phyloP scores from a whole-genome alignment of 2,888 invertebrate species.

The Fragum whitleyi region DNA sequence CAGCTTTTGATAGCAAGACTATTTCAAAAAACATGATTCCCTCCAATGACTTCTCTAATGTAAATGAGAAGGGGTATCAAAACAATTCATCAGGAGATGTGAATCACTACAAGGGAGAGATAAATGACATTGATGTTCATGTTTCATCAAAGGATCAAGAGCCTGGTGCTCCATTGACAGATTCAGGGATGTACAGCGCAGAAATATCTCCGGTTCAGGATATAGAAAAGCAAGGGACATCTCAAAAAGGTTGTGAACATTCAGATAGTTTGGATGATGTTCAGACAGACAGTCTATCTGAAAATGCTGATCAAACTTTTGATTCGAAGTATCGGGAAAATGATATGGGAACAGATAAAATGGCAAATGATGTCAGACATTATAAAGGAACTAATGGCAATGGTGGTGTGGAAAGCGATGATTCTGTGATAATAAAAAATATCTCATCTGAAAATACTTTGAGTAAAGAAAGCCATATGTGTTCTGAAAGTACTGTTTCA shows the following conservation, averaged over 20 bases:
- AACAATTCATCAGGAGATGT: neutral
- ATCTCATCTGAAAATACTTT: neutral
- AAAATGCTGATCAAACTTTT: neutral
- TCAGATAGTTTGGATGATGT: constrained; percentile 43
- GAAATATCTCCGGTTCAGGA: constrained; percentile 76
- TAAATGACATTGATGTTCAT: neutral
- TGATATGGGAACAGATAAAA: neutral
- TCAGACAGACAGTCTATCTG: constrained; percentile 21
- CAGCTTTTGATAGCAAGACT: constrained; percentile 23
- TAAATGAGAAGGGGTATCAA: neutral
- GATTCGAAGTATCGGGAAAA: neutral
- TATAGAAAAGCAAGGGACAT: constrained; percentile 55
- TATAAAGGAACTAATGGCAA: constrained; percentile 9
- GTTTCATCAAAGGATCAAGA: neutral
- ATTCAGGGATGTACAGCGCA: constrained; percentile 79
- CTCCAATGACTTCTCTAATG: neutral
- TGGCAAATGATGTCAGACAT: neutral
- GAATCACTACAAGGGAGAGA: neutral
- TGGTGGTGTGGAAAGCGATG: constrained; percentile 11
- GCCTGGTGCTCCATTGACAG: constrained; percentile 44
- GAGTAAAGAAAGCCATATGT: neutral
- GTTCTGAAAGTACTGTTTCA: neutral
- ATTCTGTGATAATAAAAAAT: neutral
- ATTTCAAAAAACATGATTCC: neutral
- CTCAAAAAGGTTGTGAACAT: constrained; percentile 29